phyloP scores from a whole-genome alignment of 2,888 invertebrate species.

The Cheilosia variabilis region DNA sequence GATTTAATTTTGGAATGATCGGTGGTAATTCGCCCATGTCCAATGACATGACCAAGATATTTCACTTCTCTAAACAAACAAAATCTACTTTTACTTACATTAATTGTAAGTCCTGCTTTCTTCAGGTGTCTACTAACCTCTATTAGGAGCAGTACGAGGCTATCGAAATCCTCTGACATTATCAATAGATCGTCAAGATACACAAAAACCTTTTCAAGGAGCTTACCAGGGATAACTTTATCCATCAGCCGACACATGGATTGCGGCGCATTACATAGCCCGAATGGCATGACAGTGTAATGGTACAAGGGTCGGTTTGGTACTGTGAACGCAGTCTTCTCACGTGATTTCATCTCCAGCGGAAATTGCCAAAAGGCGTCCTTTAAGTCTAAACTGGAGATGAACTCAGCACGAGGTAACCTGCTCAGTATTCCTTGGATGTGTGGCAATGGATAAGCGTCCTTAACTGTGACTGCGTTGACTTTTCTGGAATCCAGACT shows the following conservation, averaged over 20 bases:
- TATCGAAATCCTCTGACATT: too few species aligned
- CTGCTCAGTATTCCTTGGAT: conserved; percentile 65
- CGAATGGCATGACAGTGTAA: conserved; percentile 62
- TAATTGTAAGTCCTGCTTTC: conserved; percentile 54
- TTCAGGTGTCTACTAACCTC: background rate
- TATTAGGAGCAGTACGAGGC: too few species aligned
- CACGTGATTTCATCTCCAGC: conserved; percentile 35
- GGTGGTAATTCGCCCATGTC: conserved; percentile 56
- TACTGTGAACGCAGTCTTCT: conserved; percentile 64
- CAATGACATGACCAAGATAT: conserved; percentile 69
- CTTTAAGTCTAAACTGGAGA: conserved; percentile 62
- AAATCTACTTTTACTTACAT: conserved; percentile 57
- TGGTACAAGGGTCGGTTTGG: conserved; percentile 70
- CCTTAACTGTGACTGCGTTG: conserved; percentile 75
- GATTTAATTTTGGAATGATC: conserved; percentile 65
- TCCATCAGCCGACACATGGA: too few species aligned
- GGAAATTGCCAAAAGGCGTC: conserved; percentile 72
- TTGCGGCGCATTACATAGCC: too few species aligned
- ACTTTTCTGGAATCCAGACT: too few species aligned
- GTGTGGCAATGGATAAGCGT: conserved; percentile 68
- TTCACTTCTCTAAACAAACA: conserved; percentile 60
- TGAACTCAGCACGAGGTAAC: conserved; percentile 48
- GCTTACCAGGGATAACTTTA: too few species aligned
- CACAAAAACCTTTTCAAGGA: too few species aligned
- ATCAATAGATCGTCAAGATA: too few species aligned